These are phyloP conservation scores for Falco novaeseelandiae DNA, from an alignment of 2,797 vertebrate genomes.

Conservation along the genomic window DNA sequence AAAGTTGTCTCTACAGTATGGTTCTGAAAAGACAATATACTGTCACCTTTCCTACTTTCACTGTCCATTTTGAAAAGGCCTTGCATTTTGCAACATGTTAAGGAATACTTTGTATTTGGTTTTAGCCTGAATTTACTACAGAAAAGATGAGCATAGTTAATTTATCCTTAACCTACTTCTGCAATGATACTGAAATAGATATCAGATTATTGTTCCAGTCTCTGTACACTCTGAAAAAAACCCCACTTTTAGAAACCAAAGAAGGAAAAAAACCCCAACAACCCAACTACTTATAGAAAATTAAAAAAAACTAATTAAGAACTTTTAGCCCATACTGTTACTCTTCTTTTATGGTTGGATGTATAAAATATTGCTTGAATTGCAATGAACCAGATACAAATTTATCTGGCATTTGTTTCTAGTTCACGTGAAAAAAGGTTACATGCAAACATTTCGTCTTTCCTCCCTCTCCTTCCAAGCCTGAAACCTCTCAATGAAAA, in stretches of 20 bases:
- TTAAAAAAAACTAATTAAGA: background rate
- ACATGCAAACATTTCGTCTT: background rate
- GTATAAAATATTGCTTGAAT: background rate
- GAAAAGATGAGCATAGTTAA: background rate
- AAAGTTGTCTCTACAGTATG: background rate
- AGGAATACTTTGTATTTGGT: background rate
- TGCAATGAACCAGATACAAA: background rate
- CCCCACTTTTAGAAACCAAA: background rate
- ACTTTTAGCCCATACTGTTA: background rate
- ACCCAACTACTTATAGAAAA: background rate
- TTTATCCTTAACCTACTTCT: background rate
- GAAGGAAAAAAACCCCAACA: background rate
- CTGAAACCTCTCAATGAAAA: background rate
- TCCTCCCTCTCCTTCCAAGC: background rate
- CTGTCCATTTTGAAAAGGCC: background rate
- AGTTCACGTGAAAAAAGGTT: background rate
- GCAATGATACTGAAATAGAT: background rate
- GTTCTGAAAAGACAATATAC: background rate
- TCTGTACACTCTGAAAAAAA: background rate
- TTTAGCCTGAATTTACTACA: background rate
- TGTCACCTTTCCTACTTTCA: background rate
- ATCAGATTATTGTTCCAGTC: background rate
- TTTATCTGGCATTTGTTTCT: background rate
- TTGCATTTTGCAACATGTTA: background rate
- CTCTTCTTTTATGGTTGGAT: background rate